Evolutionary conservation across 1,140 invertebrate genomes (phyloP), one percentile per base, ranked within the genome.

Genomic region (Sycophaga agraensis): DNA sequence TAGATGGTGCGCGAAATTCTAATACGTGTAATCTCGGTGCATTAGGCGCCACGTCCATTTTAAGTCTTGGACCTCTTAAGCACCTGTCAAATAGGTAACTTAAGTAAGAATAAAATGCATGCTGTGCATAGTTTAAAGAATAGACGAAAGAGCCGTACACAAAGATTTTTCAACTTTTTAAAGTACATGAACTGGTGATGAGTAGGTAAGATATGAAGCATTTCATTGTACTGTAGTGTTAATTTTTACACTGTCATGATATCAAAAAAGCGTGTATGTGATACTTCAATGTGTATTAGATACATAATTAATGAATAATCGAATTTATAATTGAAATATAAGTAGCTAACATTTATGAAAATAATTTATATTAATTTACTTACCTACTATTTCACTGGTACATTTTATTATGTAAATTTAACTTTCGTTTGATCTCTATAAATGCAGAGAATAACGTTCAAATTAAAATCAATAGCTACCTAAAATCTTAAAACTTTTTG

Each of bases 41-140:
- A n/a, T 73, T 89, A 12, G 87, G 87, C 54, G 85, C 85, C 28
- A 85, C 86, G 53, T 87, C 85, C 16, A 82, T 89, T 51, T 75
- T 91, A 43, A 88, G 86, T 71, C 76, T 91, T 57, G 89, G 89
- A 2, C 87, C 89, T 6, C 77, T 89, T 11, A 88, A 87, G 74
- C 83, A 84, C 39, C 75, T 88, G 66, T 83, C 84, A 26, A 79
- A 82, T 65, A 80, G 78, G 70, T 80, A 81, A 80, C 76, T 76
- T 68, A 24, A 49, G 22, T 8, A 42, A 34, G 26, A 8, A 65
- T 58, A 31, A 11, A 4, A 31, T 6, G 11, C 11, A 11, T 31
- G 11, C 4, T 31, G 28, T 11, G 28, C 4, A 31, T 31, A 31
- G 28, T 31, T 11, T 6, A 31, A 31, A 31, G 11, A 31, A n/a